Conservation (phyloP, 2,888 invertebrate genomes). For the Conomelus anceps region DNA sequence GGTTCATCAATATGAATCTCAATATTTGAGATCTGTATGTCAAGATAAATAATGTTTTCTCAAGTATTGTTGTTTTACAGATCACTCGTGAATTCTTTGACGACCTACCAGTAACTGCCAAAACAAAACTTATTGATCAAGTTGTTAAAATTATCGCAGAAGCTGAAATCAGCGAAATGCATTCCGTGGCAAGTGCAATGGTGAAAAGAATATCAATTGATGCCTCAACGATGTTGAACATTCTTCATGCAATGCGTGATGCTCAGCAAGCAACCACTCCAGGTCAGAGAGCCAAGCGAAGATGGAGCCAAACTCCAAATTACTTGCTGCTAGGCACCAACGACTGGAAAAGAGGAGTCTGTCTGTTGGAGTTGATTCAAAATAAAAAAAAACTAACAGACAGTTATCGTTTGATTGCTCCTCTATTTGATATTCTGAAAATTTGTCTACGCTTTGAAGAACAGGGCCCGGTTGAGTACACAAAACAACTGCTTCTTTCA, state of each 20-base stretch:
- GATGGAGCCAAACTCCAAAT: constrained; percentile 40
- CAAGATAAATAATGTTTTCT: background rate
- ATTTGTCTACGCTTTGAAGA: constrained; percentile 74
- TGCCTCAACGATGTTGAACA: constrained; percentile 48
- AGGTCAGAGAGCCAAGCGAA: constrained; percentile 16
- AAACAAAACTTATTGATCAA: constrained; percentile 29
- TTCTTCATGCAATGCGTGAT: constrained; percentile 30
- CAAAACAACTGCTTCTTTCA: constrained; percentile 77
- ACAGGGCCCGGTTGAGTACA: constrained; percentile 76
- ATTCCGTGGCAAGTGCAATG: constrained; percentile 53
- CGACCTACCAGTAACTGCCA: constrained; percentile 26
- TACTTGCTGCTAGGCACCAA: constrained; percentile 56
- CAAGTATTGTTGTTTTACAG: constrained; percentile 25
- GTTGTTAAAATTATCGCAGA: constrained; percentile 32
- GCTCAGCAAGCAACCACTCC: constrained; percentile 15
- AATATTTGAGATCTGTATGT: too few relatives aligned
- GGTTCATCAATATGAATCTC: too few relatives aligned
- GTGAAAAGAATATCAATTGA: constrained; percentile 61
- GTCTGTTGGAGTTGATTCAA: constrained; percentile 76
- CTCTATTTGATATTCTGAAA: constrained; percentile 70
- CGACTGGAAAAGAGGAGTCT: constrained; percentile 73
- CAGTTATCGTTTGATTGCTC: constrained; percentile 58
- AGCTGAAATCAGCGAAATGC: constrained; percentile 54
- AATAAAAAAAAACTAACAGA: constrained; percentile 71
- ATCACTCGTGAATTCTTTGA: constrained; percentile 34